phyloP scores from a whole-genome alignment of 2,797 vertebrate genomes.

The Microctenopoma steveboyesi region DNA sequence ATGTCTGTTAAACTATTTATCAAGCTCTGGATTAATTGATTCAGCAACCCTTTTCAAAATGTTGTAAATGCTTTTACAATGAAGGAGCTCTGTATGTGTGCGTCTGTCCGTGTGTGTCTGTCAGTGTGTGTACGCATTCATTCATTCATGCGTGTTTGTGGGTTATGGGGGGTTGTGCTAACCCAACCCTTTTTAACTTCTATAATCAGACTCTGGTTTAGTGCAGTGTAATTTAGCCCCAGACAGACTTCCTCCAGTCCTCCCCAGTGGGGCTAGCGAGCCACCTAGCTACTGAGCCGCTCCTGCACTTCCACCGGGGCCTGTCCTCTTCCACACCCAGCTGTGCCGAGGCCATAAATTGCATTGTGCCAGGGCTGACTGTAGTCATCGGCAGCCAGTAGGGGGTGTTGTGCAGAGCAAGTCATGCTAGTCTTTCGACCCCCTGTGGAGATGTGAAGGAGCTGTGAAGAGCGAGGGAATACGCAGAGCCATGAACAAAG shows the following conservation, averaged over 20 bases:
- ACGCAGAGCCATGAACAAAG: slow-evolving; percentile 72
- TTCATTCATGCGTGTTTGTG: slow-evolving; percentile 75
- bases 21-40: slow-evolving; percentile 65
- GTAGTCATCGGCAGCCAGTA: slow-evolving; percentile 65
- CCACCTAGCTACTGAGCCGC: slow-evolving; percentile 61
- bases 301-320: slow-evolving; percentile 54
- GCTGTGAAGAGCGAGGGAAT: slow-evolving; percentile 75
- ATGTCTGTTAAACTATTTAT: slow-evolving; percentile 63
- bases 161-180: slow-evolving; percentile 70
- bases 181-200: slow-evolving; percentile 82
- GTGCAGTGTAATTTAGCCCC: slow-evolving; percentile 82
- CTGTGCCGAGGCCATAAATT: slow-evolving; percentile 53
- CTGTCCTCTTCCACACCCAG: slow-evolving; percentile 66
- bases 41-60: slow-evolving; percentile 63
- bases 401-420: slow-evolving; percentile 64
- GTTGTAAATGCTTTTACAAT: slow-evolving; percentile 71
- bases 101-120: neutral
- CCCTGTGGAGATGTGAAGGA: slow-evolving; percentile 79
- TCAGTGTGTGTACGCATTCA: slow-evolving; percentile 15
- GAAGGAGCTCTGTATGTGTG: slow-evolving; percentile 51
- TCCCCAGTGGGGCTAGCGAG: slow-evolving; percentile 63
- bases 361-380: slow-evolving; percentile 59
- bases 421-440: slow-evolving; percentile 58
- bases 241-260: slow-evolving; percentile 80
- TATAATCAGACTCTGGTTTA: slow-evolving; percentile 83